Conservation (phyloP, 1,140 invertebrate species). For the Polyergus mexicanus region DNA sequence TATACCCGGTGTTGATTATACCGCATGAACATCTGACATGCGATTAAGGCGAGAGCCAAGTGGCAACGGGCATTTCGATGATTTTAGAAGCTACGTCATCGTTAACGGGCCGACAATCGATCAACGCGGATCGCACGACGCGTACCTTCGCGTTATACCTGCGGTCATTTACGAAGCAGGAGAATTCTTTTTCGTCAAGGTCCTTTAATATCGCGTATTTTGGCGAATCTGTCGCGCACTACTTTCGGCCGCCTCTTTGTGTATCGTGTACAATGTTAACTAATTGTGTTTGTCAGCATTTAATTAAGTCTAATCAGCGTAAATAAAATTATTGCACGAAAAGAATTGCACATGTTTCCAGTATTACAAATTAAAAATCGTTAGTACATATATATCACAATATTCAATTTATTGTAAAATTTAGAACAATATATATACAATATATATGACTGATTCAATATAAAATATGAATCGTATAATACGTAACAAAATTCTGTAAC, state of each 20-base stretch:
- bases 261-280: neutral
- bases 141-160: conserved; percentile 2
- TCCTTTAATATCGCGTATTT: conserved; percentile 3
- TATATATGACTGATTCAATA: neutral
- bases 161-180: neutral
- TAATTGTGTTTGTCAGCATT: conserved; percentile 4
- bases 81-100: conserved; percentile 65
- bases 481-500: neutral
- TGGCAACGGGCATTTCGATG: conserved; percentile 43
- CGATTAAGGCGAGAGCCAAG: conserved; percentile 30
- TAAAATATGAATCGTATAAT: neutral
- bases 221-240: neutral
- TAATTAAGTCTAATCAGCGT: conserved; percentile 33
- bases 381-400: neutral
- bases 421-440: too few relatives aligned
- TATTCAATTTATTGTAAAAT: neutral
- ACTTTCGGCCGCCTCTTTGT: neutral
- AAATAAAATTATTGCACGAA: neutral
- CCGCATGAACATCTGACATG: conserved; percentile 21
- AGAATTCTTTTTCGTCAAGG: conserved; percentile 46
- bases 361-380: neutral
- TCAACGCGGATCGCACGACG: conserved; percentile 9
- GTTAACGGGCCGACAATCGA: conserved; percentile 52
- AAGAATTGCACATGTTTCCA: neutral
- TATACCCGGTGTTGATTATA: conserved; percentile 44